Base-by-base conservation (phyloP, 2,113 vertebrate genomes). In the Pampusana beccarii region DNA sequence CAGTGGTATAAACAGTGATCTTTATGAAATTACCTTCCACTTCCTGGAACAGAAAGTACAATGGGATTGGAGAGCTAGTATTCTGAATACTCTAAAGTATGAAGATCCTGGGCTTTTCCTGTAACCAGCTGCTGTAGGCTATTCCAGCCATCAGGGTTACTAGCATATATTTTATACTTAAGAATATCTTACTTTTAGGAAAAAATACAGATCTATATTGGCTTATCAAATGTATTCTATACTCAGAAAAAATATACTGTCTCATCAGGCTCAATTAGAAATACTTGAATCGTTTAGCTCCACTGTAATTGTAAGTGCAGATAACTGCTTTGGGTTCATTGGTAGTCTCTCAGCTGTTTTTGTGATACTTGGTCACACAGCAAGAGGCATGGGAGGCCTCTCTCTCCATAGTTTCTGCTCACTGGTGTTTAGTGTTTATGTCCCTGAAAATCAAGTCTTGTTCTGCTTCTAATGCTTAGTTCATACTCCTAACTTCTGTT, bases 351-450 rank as follows among this genome's bases (percentile, higher is more conserved):
- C 34, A 77, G 12, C 24, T 48, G 36, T 7, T 46, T 75, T 34
- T 54, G 20, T 51, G 78, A 56, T 31, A 38, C 9, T 58, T 4
- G 0, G 1, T 71, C 42, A 61, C 0, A 0, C 28, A 72, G 24
- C 17, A 85, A 21, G 24, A 77, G 13, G 25, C 86, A 51, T 50
- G 20, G 46, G 42, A 81, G 19, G 8, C 6, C 31, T 10, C 1
- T 70, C 3, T 36, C 5, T 29, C 5, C 0, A 0, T 31, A 21
- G 7, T 44, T 73, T 54, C 31, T 75, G 14, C 16, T 78, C 23
- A 54, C 81, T 54, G 12, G 14, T 77, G 23, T 57, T 69, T 53
- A 26, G 8, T 56, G 13, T 28, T 53, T 56, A 57, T 34, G 33
- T 20, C 29, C 16, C 17, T 28, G 28, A 77, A 95, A 94, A 50